These are phyloP conservation scores for Drosophila jambulina DNA, from an alignment of 1,140 invertebrate species.

Conservation along the genomic window DNA sequence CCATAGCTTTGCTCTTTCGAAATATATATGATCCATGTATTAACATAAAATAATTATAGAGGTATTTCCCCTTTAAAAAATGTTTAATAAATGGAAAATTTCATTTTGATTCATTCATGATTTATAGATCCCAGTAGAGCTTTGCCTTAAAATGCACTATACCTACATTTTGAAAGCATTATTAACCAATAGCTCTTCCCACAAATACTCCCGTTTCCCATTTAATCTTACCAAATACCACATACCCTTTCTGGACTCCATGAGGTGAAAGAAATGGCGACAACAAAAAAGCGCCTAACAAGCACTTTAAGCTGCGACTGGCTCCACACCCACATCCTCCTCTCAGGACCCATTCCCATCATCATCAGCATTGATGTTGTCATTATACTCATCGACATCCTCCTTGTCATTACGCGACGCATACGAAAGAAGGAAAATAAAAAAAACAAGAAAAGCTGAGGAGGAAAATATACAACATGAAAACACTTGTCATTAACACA, in stretches of 20 bases:
- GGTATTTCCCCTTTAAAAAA: background rate
- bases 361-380: constrained; percentile 79
- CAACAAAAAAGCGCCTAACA: constrained; percentile 66
- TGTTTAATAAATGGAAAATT: background rate
- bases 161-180: background rate
- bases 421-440: constrained; percentile 44
- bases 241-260: background rate
- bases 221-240: background rate
- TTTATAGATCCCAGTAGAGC: background rate
- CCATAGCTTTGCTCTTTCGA: accelerated
- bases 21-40: background rate
- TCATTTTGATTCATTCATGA: background rate
- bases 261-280: constrained; percentile 12
- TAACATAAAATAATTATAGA: background rate
- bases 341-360: constrained; percentile 47
- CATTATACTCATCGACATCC: constrained; percentile 78
- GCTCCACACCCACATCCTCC: constrained; percentile 15
- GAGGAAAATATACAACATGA: constrained; percentile 55
- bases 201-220: background rate
- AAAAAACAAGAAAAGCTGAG: constrained; percentile 14
- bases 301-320: constrained; percentile 69
- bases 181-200: background rate
- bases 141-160: accelerated
- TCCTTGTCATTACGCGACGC: constrained; percentile 73
- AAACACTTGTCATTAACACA: constrained; percentile 82